phyloP scores from a whole-genome alignment of 2,888 invertebrate genomes.

The Mesoligia furuncula region DNA sequence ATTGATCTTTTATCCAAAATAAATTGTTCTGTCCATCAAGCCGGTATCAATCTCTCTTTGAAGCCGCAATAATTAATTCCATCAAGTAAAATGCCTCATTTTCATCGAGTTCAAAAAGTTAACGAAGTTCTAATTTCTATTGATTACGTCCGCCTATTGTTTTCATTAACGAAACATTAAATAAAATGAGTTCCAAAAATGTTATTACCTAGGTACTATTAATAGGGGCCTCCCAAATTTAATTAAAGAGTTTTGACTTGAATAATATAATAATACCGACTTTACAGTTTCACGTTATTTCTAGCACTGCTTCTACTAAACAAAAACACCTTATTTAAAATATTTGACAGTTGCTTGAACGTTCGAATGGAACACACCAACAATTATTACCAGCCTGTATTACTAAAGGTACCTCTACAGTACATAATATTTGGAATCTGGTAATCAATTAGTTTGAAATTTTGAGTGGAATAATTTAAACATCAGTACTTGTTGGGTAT shows the following conservation, averaged over 20 bases:
- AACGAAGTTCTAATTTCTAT: constrained; percentile 52
- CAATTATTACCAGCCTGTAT: too few relatives aligned
- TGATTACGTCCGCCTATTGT: constrained; percentile 49
- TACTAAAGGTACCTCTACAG: too few relatives aligned
- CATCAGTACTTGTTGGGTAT: constrained; percentile 3
- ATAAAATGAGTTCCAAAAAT: constrained; percentile 36
- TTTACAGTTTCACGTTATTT: too few relatives aligned
- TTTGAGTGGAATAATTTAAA: constrained; percentile 25
- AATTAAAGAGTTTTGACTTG: too few relatives aligned
- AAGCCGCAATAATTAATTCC: constrained; percentile 47
- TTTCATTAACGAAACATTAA: constrained; percentile 46
- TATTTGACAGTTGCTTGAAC: too few relatives aligned
- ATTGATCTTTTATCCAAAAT: constrained; percentile 22
- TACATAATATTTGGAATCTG: constrained; percentile 12
- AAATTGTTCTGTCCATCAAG: constrained; percentile 39
- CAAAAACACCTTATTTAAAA: too few relatives aligned
- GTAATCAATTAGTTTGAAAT: constrained; percentile 21
- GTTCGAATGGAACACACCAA: too few relatives aligned
- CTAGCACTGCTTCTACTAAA: too few relatives aligned
- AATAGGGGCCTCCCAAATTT: too few relatives aligned
- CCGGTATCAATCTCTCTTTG: constrained; percentile 33
- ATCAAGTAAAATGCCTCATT: constrained; percentile 42
- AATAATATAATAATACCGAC: too few relatives aligned
- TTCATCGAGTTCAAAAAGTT: constrained; percentile 54
- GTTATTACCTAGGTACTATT: too few relatives aligned